These are phyloP conservation scores for Gila robusta DNA, from an alignment of 2,797 vertebrate genomes.

Conservation along the genomic window DNA sequence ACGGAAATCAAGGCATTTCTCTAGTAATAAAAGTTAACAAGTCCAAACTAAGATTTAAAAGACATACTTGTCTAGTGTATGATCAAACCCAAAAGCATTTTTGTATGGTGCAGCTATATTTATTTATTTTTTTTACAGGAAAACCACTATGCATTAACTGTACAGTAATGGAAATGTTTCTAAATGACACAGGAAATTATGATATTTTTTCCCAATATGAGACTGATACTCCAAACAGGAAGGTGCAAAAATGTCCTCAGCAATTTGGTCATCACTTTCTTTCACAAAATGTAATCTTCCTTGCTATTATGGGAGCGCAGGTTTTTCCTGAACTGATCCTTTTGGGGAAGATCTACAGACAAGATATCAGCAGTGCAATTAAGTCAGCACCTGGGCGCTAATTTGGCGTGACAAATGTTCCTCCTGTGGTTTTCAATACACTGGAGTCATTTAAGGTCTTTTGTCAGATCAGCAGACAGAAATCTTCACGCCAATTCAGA, in stretches of 20 bases:
- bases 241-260: conserved; percentile 7
- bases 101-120: not conserved
- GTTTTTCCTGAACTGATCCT: not conserved
- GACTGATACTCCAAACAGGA: not conserved
- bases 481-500: not conserved
- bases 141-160: not conserved
- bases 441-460: not conserved
- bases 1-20: not conserved
- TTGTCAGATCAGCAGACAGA: conserved; percentile 16
- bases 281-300: conserved; percentile 11
- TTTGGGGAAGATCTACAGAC: not conserved
- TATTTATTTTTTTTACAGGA: not conserved
- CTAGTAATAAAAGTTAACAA: too few relatives aligned
- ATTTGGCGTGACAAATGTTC: conserved; percentile 3
- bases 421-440: conserved; percentile 20
- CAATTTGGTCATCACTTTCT: conserved; percentile 30
- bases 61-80: not conserved
- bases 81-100: not conserved
- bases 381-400: not conserved
- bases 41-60: not conserved
- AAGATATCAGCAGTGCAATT: conserved; percentile 26
- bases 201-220: conserved; percentile 16
- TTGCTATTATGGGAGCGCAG: not conserved
- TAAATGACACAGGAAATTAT: conserved; percentile 25
- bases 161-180: conserved; percentile 16